Percentiles rank a stretch among this genome's conserved stretches.
These are phyloP conservation scores for Chamaedrilus cognettii DNA, from an alignment of 2,888 invertebrate species.

Conservation along the genomic window DNA sequence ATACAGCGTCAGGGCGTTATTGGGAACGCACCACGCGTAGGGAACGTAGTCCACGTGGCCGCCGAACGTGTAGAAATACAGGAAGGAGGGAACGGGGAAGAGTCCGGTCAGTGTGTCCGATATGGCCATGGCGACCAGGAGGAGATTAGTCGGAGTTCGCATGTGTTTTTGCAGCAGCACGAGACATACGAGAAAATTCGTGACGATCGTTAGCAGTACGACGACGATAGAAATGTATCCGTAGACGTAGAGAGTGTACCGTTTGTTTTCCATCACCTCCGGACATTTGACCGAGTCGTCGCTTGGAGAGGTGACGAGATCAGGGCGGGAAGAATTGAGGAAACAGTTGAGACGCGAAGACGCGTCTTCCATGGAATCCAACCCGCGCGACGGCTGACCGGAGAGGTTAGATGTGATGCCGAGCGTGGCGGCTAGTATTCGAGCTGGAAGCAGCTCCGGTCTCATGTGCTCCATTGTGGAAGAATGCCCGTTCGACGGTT, in stretches of 20 bases:
- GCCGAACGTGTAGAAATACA: conserved; percentile 90
- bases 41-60: conserved; percentile 81
- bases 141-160: conserved; percentile 87
- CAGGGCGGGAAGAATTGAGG: no score
- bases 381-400: no score
- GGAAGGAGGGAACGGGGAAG: conserved; percentile 67
- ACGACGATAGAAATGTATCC: conserved; percentile 6
- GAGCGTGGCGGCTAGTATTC: no score
- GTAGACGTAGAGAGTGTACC: not conserved
- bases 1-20: conserved; percentile 58
- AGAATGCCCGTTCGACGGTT: no score
- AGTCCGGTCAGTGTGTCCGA: conserved; percentile 86
- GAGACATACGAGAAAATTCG: conserved; percentile 87
- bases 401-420: no score
- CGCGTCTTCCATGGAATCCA: no score
- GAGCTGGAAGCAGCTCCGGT: no score
- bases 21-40: conserved; percentile 76
- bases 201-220: conserved; percentile 82
- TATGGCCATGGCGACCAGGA: conserved; percentile 93
- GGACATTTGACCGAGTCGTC: no score
- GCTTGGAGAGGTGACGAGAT: no score
- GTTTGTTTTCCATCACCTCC: conserved; percentile 10
- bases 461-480: no score
- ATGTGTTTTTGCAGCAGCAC: conserved; percentile 79
- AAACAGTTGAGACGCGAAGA: no score